Conservation (phyloP, 2,113 vertebrate genomes). For the Lipotes vexillifer region DNA sequence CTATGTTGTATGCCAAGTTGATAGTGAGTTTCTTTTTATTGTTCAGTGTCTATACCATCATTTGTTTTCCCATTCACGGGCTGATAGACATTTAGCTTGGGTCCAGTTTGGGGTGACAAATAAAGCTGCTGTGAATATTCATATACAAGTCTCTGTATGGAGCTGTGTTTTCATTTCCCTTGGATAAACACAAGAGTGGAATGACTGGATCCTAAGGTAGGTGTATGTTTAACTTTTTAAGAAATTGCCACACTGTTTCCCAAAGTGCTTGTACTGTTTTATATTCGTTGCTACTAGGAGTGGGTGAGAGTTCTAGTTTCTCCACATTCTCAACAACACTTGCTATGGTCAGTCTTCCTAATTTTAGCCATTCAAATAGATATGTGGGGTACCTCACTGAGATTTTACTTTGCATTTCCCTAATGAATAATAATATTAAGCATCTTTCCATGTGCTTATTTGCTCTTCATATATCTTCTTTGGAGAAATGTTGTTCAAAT, state of each 20-base stretch:
- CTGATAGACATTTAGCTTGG: background rate
- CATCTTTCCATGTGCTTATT: background rate
- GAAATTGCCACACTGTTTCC: background rate
- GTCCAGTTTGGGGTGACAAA: background rate
- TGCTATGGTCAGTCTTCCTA: background rate
- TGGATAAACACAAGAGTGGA: background rate
- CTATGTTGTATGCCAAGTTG: accelerated
- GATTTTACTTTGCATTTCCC: background rate
- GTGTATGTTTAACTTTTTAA: background rate
- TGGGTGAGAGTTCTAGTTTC: accelerated
- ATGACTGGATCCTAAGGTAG: background rate
- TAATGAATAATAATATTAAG: accelerated
- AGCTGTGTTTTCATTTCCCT: background rate
- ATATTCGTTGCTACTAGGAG: too few species aligned
- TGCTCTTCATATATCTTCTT: background rate
- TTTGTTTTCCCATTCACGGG: background rate
- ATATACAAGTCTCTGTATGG: background rate
- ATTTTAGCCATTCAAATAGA: accelerated
- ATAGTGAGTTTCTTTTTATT: accelerated
- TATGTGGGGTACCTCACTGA: accelerated
- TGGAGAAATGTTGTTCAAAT: background rate
- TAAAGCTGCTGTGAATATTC: background rate
- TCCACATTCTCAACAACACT: too few species aligned
- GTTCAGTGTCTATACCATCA: accelerated
- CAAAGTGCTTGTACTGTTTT: background rate